Evolutionary conservation across 2,797 vertebrate species (phyloP), one percentile per base, ranked within the genome.

Genomic region (Podarcis lilfordi): DNA sequence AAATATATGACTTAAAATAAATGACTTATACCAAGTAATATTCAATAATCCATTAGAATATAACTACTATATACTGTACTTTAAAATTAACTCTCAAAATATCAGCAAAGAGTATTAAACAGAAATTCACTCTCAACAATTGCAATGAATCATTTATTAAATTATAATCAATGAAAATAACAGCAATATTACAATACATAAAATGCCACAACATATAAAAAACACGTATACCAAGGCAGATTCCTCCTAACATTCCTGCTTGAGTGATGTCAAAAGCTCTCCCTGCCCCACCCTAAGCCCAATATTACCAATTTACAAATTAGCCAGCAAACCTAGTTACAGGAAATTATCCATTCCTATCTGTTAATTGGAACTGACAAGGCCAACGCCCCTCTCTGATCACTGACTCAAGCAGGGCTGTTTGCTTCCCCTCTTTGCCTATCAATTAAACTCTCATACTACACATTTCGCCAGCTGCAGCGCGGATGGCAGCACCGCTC

Each of bases 401-500:
- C 29, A 17, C 59, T 35, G 45, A n/a, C 32, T 80, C 32, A 35
- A 76, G 64, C 37, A 7, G 69, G 0, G 17, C 21, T 4, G 3
- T 55, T 72, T 71, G 84, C 45, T 35, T 43, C 37, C 17, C 15
- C 80, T 1, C 68, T 40, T 32, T 15, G 59, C 77, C 1, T 1
- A 59, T 3, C 1, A 1, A 10, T 75, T n/a, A 45, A 61, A 4
- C 23, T 37, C 3, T 2, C 25, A 10, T 5, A 37, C 87, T 55
- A 55, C 50, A 76, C 72, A 85, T 13, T 19, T 0, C 32, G 85
- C 59, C 5, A 13, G 9, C 82, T 8, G 71, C 37, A 92, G 86
- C 90, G 87, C 86, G 78, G 89, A 27, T 55, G 86, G 92, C 91
- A 87, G 94, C 90, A 91, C 82, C 89, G 92, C 45, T 91, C 89